phyloP scores from a whole-genome alignment of 53 echinoderm and acorn worm genomes.

The Luidia sarsii region DNA sequence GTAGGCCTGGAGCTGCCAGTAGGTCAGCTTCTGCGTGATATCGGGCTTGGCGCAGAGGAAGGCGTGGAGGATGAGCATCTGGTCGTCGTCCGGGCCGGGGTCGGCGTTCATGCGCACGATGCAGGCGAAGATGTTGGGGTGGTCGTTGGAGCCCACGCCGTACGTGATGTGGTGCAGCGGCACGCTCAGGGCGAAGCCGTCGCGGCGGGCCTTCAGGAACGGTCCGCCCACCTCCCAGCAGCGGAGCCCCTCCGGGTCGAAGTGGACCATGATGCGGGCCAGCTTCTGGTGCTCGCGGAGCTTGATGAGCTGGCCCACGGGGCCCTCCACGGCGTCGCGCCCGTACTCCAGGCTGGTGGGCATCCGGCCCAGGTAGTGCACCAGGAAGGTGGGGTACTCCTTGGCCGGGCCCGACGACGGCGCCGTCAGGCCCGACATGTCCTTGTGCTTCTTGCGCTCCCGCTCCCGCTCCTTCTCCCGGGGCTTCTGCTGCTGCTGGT shows the following conservation, averaged over 20 bases:
- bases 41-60: constrained; percentile 91
- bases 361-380: constrained; percentile 91
- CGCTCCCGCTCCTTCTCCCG: constrained; percentile 68
- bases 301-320: constrained; percentile 89
- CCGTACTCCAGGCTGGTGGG: constrained; percentile 87
- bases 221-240: constrained; percentile 79
- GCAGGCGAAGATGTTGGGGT: constrained; percentile 92
- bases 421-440: constrained; percentile 72
- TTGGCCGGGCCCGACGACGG: constrained; percentile 44
- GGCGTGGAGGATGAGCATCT: constrained; percentile 85
- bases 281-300: constrained; percentile 94
- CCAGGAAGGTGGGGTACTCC: constrained; percentile 89
- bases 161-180: constrained; percentile 93
- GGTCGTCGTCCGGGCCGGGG: constrained; percentile 63
- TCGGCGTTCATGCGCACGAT: constrained; percentile 85
- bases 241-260: constrained; percentile 85
- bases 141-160: constrained; percentile 80
- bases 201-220: constrained; percentile 81
- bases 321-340: constrained; percentile 83
- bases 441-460: constrained; percentile 79
- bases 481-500: neutral
- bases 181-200: constrained; percentile 74
- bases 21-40: constrained; percentile 77
- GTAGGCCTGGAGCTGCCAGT: constrained; percentile 99
- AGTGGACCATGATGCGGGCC: constrained; percentile 70